Conservation (phyloP, 2,113 vertebrate genomes). For the Phylloscopus whistleri region DNA sequence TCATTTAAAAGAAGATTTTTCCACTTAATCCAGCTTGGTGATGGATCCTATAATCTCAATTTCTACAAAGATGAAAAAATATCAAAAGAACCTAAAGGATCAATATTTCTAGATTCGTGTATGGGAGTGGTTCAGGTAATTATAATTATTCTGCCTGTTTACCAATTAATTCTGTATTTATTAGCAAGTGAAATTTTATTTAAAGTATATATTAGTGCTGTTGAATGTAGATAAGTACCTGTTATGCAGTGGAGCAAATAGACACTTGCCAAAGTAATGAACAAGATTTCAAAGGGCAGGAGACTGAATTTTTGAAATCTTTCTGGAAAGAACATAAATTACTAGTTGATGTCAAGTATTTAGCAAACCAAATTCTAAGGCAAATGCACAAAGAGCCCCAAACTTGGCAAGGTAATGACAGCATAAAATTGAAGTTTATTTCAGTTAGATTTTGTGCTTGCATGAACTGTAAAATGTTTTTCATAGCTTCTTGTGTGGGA, state of each 20-base stretch:
- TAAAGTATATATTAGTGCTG: not conserved
- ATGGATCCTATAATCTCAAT: conserved; percentile 97
- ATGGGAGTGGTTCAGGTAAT: conserved; percentile 98
- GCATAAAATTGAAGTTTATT: not conserved
- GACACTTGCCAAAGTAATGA: not conserved
- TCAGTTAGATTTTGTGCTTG: conserved; percentile 1
- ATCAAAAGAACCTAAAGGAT: conserved; percentile 98
- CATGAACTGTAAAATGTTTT: conserved; percentile 11
- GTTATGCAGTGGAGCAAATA: not conserved
- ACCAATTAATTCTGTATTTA: not conserved
- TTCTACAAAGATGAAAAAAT: conserved; percentile 99
- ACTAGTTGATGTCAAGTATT: not conserved
- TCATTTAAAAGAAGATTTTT: conserved; percentile 99
- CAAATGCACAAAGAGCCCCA: not conserved
- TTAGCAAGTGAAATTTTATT: not conserved
- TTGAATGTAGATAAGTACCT: not conserved
- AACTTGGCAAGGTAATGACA: not conserved
- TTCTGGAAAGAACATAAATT: not conserved
- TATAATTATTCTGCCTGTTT: not conserved
- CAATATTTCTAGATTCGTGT: conserved; percentile 97
- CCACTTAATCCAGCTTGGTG: conserved; percentile 93
- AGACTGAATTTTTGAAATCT: not conserved
- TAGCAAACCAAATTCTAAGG: not conserved
- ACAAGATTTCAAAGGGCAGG: not conserved
- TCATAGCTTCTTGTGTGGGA: conserved; percentile 51